A percentile compares a stretch with the other conserved stretches of the same genome.
Conservation (phyloP, 2,113 vertebrate genomes). For the Cheirogaleus medius region DNA sequence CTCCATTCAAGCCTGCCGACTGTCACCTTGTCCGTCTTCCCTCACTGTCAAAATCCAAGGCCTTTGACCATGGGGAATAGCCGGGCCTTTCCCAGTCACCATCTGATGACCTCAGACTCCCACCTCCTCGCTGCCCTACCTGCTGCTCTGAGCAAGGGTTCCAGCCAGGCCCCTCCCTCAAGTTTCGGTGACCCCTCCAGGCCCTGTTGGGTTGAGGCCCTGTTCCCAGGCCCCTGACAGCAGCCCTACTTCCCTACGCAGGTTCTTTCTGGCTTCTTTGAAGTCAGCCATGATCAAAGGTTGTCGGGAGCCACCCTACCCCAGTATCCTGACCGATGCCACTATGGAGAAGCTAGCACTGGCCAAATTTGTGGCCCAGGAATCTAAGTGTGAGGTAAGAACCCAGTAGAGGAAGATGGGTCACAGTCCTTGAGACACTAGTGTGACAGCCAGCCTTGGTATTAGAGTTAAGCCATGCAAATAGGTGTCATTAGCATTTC, state of each 20-base stretch:
- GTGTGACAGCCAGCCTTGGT: neutral
- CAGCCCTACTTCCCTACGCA: conserved; percentile 68
- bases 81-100: neutral
- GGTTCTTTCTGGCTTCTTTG: conserved; percentile 93
- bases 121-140: accelerated
- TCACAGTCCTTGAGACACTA: accelerated
- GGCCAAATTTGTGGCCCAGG: conserved; percentile 96
- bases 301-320: conserved; percentile 94
- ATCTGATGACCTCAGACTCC: accelerated
- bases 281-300: conserved; percentile 96
- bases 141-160: neutral
- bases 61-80: neutral
- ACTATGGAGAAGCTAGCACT: conserved; percentile 98
- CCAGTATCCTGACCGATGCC: conserved; percentile 94
- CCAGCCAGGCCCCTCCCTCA: neutral
- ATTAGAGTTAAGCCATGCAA: neutral
- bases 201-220: neutral
- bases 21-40: neutral
- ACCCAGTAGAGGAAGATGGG: neutral
- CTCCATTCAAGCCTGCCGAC: neutral
- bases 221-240: neutral
- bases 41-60: neutral
- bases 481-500: accelerated
- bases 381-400: conserved; percentile 94
- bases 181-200: neutral